A percentile compares a stretch with the other conserved stretches of the same genome.
These are phyloP conservation scores for Frankliniella intonsa DNA, from an alignment of 2,888 invertebrate genomes.

Conservation along the genomic window DNA sequence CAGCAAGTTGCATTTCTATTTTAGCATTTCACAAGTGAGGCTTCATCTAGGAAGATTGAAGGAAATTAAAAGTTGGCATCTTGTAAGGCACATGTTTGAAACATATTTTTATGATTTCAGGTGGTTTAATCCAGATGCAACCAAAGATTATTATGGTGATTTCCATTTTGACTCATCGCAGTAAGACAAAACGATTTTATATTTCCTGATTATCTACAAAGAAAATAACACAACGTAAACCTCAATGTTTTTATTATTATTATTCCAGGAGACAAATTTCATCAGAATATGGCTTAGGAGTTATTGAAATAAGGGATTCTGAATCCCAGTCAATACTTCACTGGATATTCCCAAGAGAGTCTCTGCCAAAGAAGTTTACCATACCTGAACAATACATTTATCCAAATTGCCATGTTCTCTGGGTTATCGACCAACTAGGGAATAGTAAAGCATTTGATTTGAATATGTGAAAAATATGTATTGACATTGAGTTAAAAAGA, in stretches of 20 bases:
- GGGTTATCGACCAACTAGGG: not conserved
- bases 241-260: not conserved
- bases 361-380: not conserved
- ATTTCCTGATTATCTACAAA: too few species aligned
- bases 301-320: not conserved
- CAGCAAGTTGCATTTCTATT: not conserved
- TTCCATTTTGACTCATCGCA: too few species aligned
- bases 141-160: not conserved
- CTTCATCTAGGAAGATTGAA: not conserved
- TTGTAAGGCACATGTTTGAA: not conserved
- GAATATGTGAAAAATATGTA: not conserved
- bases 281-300: not conserved
- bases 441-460: not conserved
- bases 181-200: too few species aligned
- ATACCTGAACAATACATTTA: not conserved
- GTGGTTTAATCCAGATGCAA: constrained; percentile 1
- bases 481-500: not conserved
- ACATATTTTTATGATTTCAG: not conserved
- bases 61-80: too few species aligned
- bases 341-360: not conserved
- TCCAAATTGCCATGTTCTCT: not conserved
- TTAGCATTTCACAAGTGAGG: not conserved
- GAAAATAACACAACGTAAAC: not conserved
- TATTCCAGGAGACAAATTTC: not conserved
- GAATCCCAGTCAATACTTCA: not conserved